Conservation (phyloP, 2,113 vertebrate genomes). For the Rostratula benghalensis region DNA sequence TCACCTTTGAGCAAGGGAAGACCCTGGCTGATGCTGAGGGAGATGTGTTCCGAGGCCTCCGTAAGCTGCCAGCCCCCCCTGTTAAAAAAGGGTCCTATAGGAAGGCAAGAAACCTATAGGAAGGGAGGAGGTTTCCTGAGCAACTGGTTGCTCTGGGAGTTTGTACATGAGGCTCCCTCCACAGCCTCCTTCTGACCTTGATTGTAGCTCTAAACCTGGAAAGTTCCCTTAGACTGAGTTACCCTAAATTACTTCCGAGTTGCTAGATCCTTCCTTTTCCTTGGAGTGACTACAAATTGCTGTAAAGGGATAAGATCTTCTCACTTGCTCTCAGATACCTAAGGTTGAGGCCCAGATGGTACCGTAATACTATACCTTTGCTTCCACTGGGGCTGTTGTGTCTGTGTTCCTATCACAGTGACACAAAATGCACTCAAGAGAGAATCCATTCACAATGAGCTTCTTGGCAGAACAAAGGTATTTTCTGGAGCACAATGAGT, state of each 20-base stretch:
- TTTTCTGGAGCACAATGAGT: not conserved
- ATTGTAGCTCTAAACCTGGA: not conserved
- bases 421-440: not conserved
- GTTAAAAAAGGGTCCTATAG: slow-evolving; percentile 22
- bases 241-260: not conserved
- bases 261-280: not conserved
- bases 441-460: not conserved
- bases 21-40: slow-evolving; percentile 96
- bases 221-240: not conserved
- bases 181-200: not conserved
- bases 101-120: not conserved
- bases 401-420: not conserved
- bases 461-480: not conserved
- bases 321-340: not conserved
- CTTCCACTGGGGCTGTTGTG: not conserved
- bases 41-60: slow-evolving; percentile 96
- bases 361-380: not conserved
- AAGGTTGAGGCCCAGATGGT: not conserved
- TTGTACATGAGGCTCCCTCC: not conserved
- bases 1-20: slow-evolving; percentile 95
- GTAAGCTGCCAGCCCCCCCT: slow-evolving; percentile 79
- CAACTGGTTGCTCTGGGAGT: not conserved
- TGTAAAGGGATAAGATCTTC: not conserved
- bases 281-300: not conserved
- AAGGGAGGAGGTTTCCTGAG: slow-evolving; percentile 11